Percentiles rank a stretch among this genome's conserved stretches.
These are phyloP conservation scores for Sitophilus oryzae DNA, from an alignment of 1,140 invertebrate species.

Conservation along the genomic window DNA sequence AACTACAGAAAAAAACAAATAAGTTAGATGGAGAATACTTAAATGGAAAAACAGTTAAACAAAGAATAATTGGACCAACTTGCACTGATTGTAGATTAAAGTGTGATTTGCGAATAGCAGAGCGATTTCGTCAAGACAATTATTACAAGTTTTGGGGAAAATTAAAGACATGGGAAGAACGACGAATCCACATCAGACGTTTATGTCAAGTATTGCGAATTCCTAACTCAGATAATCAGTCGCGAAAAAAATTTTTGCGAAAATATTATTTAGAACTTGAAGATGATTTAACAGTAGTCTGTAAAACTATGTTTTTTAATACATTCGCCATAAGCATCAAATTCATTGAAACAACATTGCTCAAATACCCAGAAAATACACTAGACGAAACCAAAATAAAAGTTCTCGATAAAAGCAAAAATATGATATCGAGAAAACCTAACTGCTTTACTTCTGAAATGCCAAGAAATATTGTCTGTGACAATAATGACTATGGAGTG, in stretches of 20 bases:
- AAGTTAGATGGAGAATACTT: slow-evolving; percentile 15
- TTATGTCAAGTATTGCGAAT: slow-evolving; percentile 8
- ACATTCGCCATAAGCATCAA: slow-evolving; percentile 17
- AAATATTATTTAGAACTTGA: slow-evolving; percentile 20
- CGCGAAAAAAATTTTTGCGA: slow-evolving; percentile 15
- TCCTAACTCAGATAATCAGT: slow-evolving; percentile 14
- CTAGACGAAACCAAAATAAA: slow-evolving; percentile 16
- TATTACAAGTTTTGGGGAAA: slow-evolving; percentile 16
- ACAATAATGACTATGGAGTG: no score
- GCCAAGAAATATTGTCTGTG: no score
- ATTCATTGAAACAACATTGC: slow-evolving; percentile 17
- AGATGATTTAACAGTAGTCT: slow-evolving; percentile 12
- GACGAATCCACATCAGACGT: slow-evolving; percentile 10
- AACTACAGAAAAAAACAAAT: slow-evolving; percentile 10
- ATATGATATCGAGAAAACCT: not conserved
- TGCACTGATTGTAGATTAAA: slow-evolving; percentile 17
- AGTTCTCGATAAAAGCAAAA: slow-evolving; percentile 6
- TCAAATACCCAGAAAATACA: slow-evolving; percentile 17
- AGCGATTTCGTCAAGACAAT: slow-evolving; percentile 17
- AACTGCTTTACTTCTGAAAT: not conserved
- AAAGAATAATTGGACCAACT: slow-evolving; percentile 15
- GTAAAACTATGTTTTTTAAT: slow-evolving; percentile 20
- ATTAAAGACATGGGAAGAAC: slow-evolving; percentile 17
- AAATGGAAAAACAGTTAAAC: slow-evolving; percentile 18
- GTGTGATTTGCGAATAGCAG: slow-evolving; percentile 13